Evolutionary conservation across 2,888 invertebrate genomes (phyloP).

Genomic region (Serripes groenlandicus): DNA sequence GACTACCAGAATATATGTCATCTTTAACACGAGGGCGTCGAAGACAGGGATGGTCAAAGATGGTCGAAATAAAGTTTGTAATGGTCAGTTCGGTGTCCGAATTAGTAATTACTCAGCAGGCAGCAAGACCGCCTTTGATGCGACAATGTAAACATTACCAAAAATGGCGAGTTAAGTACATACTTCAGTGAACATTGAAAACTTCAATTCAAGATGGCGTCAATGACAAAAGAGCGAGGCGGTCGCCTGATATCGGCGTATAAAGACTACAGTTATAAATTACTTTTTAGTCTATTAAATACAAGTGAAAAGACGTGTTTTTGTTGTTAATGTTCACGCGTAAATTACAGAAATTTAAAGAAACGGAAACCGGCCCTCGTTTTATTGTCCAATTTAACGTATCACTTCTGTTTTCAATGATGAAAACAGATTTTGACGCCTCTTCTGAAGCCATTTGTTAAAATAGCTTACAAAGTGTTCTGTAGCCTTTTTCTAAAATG

Average conservation of each 20-base stretch:
- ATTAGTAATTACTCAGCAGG: constrained; percentile 59
- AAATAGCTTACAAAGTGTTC: no score
- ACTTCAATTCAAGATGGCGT: constrained; percentile 31
- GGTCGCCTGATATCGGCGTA: constrained; percentile 25
- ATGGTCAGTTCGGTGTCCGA: constrained; percentile 50
- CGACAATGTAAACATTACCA: constrained; percentile 52
- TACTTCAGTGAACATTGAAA: constrained; percentile 32
- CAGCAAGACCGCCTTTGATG: constrained; percentile 18
- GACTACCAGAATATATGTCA: constrained; percentile 54
- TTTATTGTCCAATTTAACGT: no score
- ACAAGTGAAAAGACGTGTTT: constrained; percentile 41
- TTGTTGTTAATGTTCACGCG: constrained; percentile 39
- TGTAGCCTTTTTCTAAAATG: no score
- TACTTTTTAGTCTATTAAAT: constrained; percentile 38
- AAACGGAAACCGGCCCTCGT: constrained; percentile 37
- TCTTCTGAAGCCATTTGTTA: no score
- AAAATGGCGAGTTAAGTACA: constrained; percentile 51
- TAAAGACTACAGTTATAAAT: constrained; percentile 51
- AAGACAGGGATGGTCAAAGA: constrained; percentile 47
- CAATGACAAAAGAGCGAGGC: constrained; percentile 38
- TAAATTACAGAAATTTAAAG: constrained; percentile 38
- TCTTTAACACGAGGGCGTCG: constrained; percentile 33
- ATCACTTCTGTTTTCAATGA: no score
- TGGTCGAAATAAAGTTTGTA: constrained; percentile 41
- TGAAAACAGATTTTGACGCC: no score